Percentiles rank a stretch among this genome's conserved stretches.
Evolutionary conservation across 2,888 invertebrate species (phyloP).

Genomic region (Ellobium chinense): DNA sequence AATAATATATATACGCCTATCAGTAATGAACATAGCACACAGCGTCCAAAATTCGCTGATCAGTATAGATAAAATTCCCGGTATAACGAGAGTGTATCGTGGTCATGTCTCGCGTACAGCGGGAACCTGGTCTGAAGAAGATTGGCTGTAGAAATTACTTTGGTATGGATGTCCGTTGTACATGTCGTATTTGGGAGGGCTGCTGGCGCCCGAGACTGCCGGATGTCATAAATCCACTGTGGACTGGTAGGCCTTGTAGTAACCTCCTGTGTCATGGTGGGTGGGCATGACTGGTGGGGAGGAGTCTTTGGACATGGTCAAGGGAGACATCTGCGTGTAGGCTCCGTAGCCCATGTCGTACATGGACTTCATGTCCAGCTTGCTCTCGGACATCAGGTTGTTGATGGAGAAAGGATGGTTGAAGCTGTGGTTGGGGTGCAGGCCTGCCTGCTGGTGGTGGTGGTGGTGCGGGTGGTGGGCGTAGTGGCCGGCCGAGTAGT

Average conservation of each 20-base stretch:
- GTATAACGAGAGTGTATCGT: too few species aligned
- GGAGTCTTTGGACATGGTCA: slow-evolving; percentile 57
- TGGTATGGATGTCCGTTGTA: slow-evolving; percentile 35
- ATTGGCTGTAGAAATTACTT: slow-evolving; percentile 29
- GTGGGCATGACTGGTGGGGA: slow-evolving; percentile 54
- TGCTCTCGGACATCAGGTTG: slow-evolving; percentile 88
- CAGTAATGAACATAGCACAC: too few species aligned
- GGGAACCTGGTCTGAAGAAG: neutral
- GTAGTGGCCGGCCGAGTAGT: slow-evolving; percentile 52
- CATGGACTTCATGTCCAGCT: slow-evolving; percentile 92
- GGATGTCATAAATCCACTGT: slow-evolving; percentile 68
- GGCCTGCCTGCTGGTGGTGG: slow-evolving; percentile 59
- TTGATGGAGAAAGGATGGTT: slow-evolving; percentile 97
- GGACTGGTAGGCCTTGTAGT: slow-evolving; percentile 72
- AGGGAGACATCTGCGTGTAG: slow-evolving; percentile 62
- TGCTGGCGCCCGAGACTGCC: slow-evolving; percentile 3
- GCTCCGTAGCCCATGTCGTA: slow-evolving; percentile 82
- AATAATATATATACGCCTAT: too few species aligned
- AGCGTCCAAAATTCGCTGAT: neutral
- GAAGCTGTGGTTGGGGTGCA: slow-evolving; percentile 77
- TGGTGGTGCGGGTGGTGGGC: slow-evolving; percentile 53
- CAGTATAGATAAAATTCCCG: neutral
- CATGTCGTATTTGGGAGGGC: slow-evolving; percentile 27
- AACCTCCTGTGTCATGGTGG: slow-evolving; percentile 60
- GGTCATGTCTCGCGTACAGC: slow-evolving; percentile 1